These are phyloP conservation scores for Sebastiscus albofasciatus DNA, from an alignment of 2,797 vertebrate genomes.

Conservation along the genomic window DNA sequence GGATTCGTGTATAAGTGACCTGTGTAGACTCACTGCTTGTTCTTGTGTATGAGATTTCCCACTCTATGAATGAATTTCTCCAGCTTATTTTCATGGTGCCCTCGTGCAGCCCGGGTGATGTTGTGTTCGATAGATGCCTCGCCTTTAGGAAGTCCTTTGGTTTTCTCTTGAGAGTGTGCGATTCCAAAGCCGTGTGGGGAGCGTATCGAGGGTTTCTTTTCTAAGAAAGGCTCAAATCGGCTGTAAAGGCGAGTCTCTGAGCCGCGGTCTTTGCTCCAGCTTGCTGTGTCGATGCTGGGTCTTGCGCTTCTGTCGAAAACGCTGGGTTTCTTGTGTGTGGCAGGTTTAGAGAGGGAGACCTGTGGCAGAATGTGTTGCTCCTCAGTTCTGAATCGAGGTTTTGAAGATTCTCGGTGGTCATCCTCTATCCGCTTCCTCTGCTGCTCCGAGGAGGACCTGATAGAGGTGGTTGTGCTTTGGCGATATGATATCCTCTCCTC, in stretches of 20 bases:
- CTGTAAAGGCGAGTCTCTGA: constrained; percentile 85
- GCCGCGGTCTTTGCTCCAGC: constrained; percentile 71
- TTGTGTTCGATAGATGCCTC: constrained; percentile 68
- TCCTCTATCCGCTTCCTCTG: constrained; percentile 73
- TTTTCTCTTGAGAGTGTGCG: constrained; percentile 77
- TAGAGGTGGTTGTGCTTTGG: constrained; percentile 73
- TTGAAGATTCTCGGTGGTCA: constrained; percentile 81
- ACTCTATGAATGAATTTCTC: constrained; percentile 92
- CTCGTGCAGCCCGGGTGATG: constrained; percentile 70
- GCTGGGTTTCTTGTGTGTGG: constrained; percentile 34
- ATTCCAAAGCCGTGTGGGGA: constrained; percentile 20
- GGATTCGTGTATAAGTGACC: not conserved
- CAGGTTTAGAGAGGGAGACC: constrained; percentile 29
- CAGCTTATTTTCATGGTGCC: constrained; percentile 92
- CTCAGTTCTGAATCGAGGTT: constrained; percentile 88
- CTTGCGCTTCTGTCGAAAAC: constrained; percentile 28
- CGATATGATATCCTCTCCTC: constrained; percentile 75
- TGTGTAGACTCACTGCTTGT: constrained; percentile 70
- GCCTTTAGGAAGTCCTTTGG: constrained; percentile 73
- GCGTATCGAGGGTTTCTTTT: constrained; percentile 70
- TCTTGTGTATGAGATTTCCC: constrained; percentile 91
- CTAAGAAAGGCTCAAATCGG: constrained; percentile 90
- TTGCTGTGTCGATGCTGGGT: constrained; percentile 45
- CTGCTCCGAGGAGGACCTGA: constrained; percentile 77
- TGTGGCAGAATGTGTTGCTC: constrained; percentile 82